phyloP scores from a whole-genome alignment of 1,140 invertebrate genomes.

The Plutomurus gul region DNA sequence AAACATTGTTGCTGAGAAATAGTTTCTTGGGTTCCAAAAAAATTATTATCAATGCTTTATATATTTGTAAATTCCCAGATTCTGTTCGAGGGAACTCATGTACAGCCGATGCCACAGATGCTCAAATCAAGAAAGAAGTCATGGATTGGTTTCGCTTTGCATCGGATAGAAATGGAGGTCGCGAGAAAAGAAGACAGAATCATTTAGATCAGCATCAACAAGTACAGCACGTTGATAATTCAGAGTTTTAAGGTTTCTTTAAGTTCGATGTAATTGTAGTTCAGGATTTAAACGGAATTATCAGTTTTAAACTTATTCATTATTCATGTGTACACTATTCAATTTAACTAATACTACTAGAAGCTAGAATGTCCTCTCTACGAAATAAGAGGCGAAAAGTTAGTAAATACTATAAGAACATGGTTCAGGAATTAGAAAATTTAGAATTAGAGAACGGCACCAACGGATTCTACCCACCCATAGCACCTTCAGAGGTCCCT shows the following conservation, averaged over 20 bases:
- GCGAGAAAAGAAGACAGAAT: not conserved
- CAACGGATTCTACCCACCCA: too few relatives aligned
- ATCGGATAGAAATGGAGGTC: not conserved
- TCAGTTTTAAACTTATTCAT: too few relatives aligned
- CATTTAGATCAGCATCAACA: not conserved
- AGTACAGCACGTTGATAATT: not conserved
- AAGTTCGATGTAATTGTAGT: too few relatives aligned
- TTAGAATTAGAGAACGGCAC: too few relatives aligned
- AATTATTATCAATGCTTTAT: not conserved
- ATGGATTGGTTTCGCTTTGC: not conserved
- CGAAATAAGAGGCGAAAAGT: too few relatives aligned
- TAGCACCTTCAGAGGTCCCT: not conserved
- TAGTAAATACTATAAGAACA: too few relatives aligned
- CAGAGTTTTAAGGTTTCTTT: not conserved
- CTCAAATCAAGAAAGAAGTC: not conserved
- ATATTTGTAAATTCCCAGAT: not conserved
- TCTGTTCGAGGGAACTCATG: not conserved
- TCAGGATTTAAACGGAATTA: too few relatives aligned
- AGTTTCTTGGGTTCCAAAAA: not conserved
- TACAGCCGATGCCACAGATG: not conserved
- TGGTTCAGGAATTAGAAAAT: too few relatives aligned
- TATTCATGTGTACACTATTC: too few relatives aligned
- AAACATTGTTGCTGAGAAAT: not conserved
- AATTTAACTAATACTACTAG: too few relatives aligned
- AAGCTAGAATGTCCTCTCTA: too few relatives aligned